A percentile compares a stretch with the other conserved stretches of the same genome.
These are phyloP conservation scores for Drosophila sucinea DNA, from an alignment of 1,140 invertebrate species.

Conservation along the genomic window DNA sequence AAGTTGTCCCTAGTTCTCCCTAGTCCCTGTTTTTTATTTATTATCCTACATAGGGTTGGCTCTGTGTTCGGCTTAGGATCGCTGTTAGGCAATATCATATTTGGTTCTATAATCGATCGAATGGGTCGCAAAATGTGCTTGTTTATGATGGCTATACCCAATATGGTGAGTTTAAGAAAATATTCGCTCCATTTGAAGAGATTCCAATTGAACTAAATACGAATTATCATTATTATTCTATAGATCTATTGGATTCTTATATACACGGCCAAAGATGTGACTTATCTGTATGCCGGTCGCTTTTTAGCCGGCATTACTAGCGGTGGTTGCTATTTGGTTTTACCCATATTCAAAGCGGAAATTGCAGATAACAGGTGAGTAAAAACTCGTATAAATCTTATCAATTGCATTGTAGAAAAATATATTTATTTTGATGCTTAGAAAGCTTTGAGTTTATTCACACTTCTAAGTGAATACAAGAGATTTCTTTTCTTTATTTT, in stretches of 20 bases:
- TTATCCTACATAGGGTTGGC: constrained; percentile 40
- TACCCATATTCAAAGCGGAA: constrained; percentile 71
- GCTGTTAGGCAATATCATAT: constrained; percentile 58
- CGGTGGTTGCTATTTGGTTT: constrained; percentile 63
- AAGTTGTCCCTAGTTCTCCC: not conserved
- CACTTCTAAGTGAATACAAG: too few relatives aligned
- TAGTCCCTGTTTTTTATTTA: not conserved
- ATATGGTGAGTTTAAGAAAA: constrained; percentile 46
- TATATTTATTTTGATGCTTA: too few relatives aligned
- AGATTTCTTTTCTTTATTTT: too few relatives aligned
- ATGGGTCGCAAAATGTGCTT: constrained; percentile 69
- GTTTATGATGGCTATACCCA: constrained; percentile 65
- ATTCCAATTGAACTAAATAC: constrained; percentile 2
- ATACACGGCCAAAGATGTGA: constrained; percentile 60
- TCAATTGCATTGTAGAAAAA: too few relatives aligned
- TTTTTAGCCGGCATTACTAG: constrained; percentile 81
- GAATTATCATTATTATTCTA: not conserved
- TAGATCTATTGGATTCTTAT: constrained; percentile 72
- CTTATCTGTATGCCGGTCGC: constrained; percentile 76
- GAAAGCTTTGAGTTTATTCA: too few relatives aligned
- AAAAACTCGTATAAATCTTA: too few relatives aligned
- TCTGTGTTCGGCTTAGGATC: constrained; percentile 63
- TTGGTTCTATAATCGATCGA: constrained; percentile 61
- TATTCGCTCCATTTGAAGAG: not conserved
- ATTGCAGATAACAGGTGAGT: constrained; percentile 73